A percentile compares a stretch with the other conserved stretches of the same genome.
phyloP scores from a whole-genome alignment of 2,113 vertebrate genomes.

The Brienomyrus brachyistius region DNA sequence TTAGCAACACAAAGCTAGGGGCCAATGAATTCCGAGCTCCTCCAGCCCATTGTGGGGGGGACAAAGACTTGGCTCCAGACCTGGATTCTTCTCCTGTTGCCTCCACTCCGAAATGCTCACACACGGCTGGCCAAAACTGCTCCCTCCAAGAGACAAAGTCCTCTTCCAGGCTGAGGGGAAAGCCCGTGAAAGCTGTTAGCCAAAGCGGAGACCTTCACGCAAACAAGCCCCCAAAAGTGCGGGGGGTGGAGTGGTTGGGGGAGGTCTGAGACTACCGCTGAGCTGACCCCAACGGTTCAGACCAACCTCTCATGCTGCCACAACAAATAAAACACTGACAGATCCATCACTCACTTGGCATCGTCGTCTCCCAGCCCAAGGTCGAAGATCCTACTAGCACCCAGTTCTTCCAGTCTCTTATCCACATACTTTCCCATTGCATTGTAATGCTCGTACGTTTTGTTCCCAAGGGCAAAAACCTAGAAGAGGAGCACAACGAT shows the following conservation, averaged over 20 bases:
- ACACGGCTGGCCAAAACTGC: constrained; percentile 96
- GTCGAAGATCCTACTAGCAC: constrained; percentile 85
- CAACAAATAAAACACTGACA: background rate
- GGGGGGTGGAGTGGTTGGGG: background rate
- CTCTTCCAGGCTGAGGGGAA: constrained; percentile 73
- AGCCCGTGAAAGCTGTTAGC: background rate
- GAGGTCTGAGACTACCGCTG: background rate
- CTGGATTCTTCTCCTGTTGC: constrained; percentile 93
- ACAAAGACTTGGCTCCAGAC: constrained; percentile 46
- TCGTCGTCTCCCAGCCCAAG: constrained; percentile 90
- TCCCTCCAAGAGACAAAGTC: constrained; percentile 96
- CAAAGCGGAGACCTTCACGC: background rate
- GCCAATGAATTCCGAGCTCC: background rate
- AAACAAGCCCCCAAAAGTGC: background rate
- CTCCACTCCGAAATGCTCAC: constrained; percentile 93
- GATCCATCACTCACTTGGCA: constrained; percentile 76
- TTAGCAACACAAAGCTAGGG: background rate
- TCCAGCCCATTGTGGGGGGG: background rate
- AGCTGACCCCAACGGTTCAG: background rate
- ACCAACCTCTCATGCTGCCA: background rate
- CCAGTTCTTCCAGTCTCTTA: constrained; percentile 82
- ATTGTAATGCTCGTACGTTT: constrained; percentile 96
- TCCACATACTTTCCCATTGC: constrained; percentile 95
- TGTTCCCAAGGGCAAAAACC: constrained; percentile 95
- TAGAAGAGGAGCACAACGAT: constrained; percentile 40